Base-by-base conservation (phyloP, 2,888 invertebrate species). In the Caenorhabditis sp. region DNA sequence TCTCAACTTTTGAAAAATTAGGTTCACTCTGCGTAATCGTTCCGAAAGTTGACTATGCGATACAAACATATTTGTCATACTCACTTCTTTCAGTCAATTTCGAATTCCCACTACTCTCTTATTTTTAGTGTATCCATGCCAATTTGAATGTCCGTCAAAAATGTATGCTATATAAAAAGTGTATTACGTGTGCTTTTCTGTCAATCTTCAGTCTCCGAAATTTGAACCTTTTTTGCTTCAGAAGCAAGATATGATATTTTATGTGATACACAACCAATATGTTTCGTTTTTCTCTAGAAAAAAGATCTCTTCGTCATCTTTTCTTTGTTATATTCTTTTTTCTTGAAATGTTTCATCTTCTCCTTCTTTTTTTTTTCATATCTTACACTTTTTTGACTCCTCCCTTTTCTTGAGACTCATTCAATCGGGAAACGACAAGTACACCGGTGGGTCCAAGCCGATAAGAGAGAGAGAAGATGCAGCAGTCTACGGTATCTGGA, bases 401-500 rank as follows among this genome's bases (percentile, higher is more conserved):
- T 43, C 43, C 43, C 43, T 43, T 14, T 43, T 43, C 43, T 43
- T 17, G 43, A 43, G 43, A 10, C 43, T 43, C 43, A 43, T 43
- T 43, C 43, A 43, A 43, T 43, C 43, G 43, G 43, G 43, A 43
- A 14, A 43, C 43, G 43, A 10, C 43, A 43, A 43, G 43, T 43
- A 43, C 43, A 43, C 43, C 43, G 43, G 43, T 43, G 43, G 43
- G 43, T 43, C 43, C 43, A 43, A 43, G 17, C 43, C 12, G 14
- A 5, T 43, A 17, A 3, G 14, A 43, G 64, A 62, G 61, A 67
- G 64, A 64, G 58, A 59, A 58, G 61, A 67, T 51, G 57, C 68
- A 68, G 68, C 37, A 62, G 73, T 61, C 73, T 73, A 73, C 73
- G 62, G 73, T 73, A 69, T 59, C 43, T 43, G 43, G 43, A 43